Evolutionary conservation across 2,888 invertebrate genomes (phyloP).

Genomic region (Unio delphinus): DNA sequence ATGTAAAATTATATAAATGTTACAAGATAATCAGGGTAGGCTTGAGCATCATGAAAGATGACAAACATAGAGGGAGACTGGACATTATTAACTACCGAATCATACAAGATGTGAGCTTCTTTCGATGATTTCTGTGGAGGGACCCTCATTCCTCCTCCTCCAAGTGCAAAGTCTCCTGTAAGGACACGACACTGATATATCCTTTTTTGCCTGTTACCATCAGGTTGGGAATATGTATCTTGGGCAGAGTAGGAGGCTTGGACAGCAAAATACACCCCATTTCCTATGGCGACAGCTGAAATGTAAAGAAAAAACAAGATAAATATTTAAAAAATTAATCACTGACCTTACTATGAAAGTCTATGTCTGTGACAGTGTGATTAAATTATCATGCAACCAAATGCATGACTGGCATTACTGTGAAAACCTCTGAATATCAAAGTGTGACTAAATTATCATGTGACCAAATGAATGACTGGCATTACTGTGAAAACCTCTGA

Average conservation of each 20-base stretch:
- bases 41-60: constrained; percentile 58
- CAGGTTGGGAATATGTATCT: constrained; percentile 30
- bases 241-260: constrained; percentile 44
- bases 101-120: constrained; percentile 28
- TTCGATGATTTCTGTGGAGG: constrained; percentile 34
- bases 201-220: constrained; percentile 30
- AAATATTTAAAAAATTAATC: background rate
- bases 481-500: too few species aligned
- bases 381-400: too few species aligned
- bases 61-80: constrained; percentile 49
- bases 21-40: constrained; percentile 57
- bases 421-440: too few species aligned
- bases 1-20: constrained; percentile 18
- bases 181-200: constrained; percentile 50
- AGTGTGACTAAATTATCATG: too few species aligned
- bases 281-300: constrained; percentile 50
- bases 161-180: constrained; percentile 41
- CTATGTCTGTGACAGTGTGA: too few species aligned
- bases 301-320: background rate
- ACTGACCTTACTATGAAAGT: too few species aligned
- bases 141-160: constrained; percentile 28
- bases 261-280: constrained; percentile 62
- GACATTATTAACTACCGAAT: constrained; percentile 50
- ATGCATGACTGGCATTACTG: too few species aligned
- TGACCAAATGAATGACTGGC: too few species aligned